Evolutionary conservation across 1,140 invertebrate genomes (phyloP).

Genomic region (Drosophila prosaltans): DNA sequence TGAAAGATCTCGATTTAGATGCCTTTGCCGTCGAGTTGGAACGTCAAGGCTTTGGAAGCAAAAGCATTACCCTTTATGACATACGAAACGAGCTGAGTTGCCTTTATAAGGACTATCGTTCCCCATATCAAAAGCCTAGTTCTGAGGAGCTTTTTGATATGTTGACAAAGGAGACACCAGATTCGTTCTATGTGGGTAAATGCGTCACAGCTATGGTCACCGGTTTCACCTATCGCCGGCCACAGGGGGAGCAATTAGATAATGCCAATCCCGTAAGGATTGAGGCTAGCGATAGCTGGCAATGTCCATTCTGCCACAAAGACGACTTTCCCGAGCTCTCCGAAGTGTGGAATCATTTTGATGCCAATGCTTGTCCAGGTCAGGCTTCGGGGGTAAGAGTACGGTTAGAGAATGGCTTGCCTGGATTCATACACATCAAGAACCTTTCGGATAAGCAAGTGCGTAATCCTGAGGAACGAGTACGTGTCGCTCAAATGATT

Average conservation of each 20-base stretch:
- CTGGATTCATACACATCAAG: conserved; percentile 97
- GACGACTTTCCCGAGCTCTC: conserved; percentile 97
- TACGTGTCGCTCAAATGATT: conserved; percentile 93
- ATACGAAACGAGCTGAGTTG: conserved; percentile 97
- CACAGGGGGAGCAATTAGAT: conserved; percentile 96
- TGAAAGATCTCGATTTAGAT: conserved; percentile 98
- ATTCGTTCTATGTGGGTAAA: conserved; percentile 97
- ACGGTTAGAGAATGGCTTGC: conserved; percentile 96
- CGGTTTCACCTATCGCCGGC: conserved; percentile 93
- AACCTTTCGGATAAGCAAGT: conserved; percentile 98
- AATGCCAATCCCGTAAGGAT: conserved; percentile 97
- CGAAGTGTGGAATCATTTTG: conserved; percentile 99
- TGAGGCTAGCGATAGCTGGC: conserved; percentile 93
- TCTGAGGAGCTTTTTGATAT: conserved; percentile 96
- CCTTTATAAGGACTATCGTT: conserved; percentile 96
- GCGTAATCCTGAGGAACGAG: conserved; percentile 95
- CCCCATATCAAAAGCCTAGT: conserved; percentile 90
- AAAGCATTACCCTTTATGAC: conserved; percentile 98
- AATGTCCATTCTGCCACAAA: conserved; percentile 98
- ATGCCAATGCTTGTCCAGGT: conserved; percentile 96
- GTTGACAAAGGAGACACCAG: conserved; percentile 97
- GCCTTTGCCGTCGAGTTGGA: conserved; percentile 99
- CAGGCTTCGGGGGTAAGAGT: conserved; percentile 96
- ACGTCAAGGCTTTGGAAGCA: conserved; percentile 97
- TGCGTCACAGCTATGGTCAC: conserved; percentile 90